Conservation (phyloP, 2,113 vertebrate species). For the Prionailurus viverrinus region DNA sequence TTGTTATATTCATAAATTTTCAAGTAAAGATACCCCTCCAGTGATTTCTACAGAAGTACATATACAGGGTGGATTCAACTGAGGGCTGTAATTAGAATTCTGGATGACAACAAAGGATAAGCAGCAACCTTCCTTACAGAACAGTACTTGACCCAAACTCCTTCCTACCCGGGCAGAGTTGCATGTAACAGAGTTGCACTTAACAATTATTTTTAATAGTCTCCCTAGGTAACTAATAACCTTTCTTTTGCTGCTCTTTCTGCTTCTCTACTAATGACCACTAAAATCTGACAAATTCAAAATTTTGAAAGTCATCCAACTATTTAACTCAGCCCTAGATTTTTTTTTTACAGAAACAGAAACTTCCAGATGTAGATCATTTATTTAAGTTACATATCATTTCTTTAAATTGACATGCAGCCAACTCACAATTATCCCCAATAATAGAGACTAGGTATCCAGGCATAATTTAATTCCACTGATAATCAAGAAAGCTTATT, state of each 20-base stretch:
- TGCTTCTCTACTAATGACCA: constrained; percentile 10
- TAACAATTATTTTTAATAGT: neutral
- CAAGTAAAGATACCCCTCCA: constrained; percentile 4
- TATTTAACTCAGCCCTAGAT: constrained; percentile 26
- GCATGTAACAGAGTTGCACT: neutral
- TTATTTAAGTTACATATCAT: constrained; percentile 66
- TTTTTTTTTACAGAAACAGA: constrained; percentile 41
- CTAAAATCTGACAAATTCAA: constrained; percentile 67
- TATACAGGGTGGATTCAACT: neutral
- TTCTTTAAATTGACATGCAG: constrained; percentile 32
- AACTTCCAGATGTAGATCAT: constrained; percentile 65
- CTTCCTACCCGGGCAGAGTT: neutral
- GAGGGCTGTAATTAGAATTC: neutral
- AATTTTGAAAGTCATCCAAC: constrained; percentile 65
- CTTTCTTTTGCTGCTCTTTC: neutral
- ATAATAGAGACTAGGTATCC: neutral
- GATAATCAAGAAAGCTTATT: constrained; percentile 47
- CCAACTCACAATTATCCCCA: constrained; percentile 62
- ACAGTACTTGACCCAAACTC: neutral
- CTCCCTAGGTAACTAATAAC: constrained; percentile 41
- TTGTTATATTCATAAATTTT: constrained; percentile 19
- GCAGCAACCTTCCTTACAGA: neutral
- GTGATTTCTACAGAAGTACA: neutral
- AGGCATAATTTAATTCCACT: constrained; percentile 10
- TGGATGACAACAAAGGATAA: neutral